Conservation (phyloP, 2,113 vertebrate species). For the Leptosomus discolor region DNA sequence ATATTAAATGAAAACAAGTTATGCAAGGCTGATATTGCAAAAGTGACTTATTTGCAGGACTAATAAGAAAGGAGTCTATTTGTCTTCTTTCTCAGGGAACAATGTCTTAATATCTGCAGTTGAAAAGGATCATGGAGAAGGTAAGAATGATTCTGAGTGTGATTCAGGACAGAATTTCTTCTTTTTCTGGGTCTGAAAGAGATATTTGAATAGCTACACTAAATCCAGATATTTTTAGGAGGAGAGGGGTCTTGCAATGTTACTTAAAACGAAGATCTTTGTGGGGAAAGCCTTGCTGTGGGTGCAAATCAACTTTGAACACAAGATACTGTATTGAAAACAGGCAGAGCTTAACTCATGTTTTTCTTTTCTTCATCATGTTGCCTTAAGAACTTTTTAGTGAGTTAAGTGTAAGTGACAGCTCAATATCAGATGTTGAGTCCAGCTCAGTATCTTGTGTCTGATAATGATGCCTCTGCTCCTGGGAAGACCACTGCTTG, state of each 20-base stretch:
- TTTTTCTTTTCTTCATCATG: background rate
- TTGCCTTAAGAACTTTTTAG: background rate
- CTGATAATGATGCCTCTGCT: background rate
- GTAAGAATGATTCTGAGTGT: background rate
- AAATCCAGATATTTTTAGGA: background rate
- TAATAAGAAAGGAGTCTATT: background rate
- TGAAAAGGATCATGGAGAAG: background rate
- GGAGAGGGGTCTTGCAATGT: background rate
- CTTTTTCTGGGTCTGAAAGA: background rate
- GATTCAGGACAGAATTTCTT: background rate
- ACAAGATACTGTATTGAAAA: background rate
- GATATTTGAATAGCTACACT: background rate
- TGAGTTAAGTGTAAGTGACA: background rate
- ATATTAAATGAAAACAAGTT: background rate
- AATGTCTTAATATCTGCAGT: background rate
- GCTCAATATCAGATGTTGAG: background rate
- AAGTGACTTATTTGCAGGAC: background rate
- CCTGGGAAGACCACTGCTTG: background rate
- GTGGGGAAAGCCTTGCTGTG: background rate
- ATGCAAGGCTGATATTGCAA: background rate
- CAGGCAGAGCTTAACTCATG: background rate
- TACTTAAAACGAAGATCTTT: background rate
- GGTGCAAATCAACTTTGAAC: background rate
- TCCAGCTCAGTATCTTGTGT: background rate
- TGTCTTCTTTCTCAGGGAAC: background rate